Evolutionary conservation across 2,113 vertebrate genomes (phyloP), one percentile per base, ranked within the genome.

Genomic region (Chitala chitala): DNA sequence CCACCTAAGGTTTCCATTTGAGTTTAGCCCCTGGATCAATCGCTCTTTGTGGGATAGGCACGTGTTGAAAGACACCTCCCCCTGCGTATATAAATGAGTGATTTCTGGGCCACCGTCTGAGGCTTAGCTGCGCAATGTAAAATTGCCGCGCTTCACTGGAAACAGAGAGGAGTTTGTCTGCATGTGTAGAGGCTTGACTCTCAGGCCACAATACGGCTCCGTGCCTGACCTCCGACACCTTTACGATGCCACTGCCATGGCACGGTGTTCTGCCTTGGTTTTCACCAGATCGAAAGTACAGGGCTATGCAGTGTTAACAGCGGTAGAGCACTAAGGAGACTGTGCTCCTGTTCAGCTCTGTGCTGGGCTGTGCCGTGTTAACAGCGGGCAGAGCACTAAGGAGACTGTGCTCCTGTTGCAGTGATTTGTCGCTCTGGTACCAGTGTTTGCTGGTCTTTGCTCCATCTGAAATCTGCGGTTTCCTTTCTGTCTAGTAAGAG

Each of bases 121-220:
- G 65, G 42, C 42, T 26, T 15, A 68, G 36, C 64, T 38, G 24
- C 29, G 20, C 71, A 48, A 24, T 46, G 71, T 61, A 61, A 33
- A 61, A 61, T 38, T 17, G 29, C 51, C 44, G 24, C n/a, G n/a
- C 6, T 5, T 10, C 20, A 15, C 20, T 17, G n/a, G 38, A 22
- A 15, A 69, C 65, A 50, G 65, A 29, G 26, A 72, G 38, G 24
- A 46, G 54, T 53, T 29, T 69, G 44, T 72, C 38, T 26, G 38
- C 5, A 1, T 44, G 7, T 54, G 36, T 24, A 6, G n/a, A 53
- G 36, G 22, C 54, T 26, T 26, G 46, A 5, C 17, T 56, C n/a
- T 17, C 15, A 46, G 54, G 40, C 33, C 54, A 10, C 54, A 42
- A 8, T 24, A 9, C 13, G 50, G 17, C 48, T 40, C 22, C 29